A percentile compares a stretch with the other conserved stretches of the same genome.
These are phyloP conservation scores for Urocitellus parryii DNA, from an alignment of 2,113 vertebrate genomes.

Conservation along the genomic window DNA sequence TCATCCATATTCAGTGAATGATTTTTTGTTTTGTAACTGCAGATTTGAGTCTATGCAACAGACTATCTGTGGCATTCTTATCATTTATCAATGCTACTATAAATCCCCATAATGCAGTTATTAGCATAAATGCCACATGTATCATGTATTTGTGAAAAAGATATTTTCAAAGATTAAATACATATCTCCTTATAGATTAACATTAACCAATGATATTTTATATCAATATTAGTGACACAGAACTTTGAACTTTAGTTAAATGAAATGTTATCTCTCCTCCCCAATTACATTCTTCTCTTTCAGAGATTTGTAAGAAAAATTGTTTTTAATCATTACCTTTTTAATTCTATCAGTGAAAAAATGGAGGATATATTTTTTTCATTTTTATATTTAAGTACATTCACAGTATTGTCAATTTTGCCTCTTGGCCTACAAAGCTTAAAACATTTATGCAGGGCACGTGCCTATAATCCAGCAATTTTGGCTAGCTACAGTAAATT, in stretches of 20 bases:
- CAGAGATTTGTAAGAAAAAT: background rate
- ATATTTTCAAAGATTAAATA: slow-evolving; percentile 49
- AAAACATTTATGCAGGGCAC: background rate
- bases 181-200: background rate
- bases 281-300: background rate
- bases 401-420: background rate
- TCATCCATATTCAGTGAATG: background rate
- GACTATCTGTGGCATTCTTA: background rate
- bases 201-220: slow-evolving; percentile 46
- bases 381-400: background rate
- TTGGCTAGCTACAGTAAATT: too few relatives aligned
- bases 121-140: background rate
- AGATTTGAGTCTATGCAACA: background rate
- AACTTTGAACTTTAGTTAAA: slow-evolving; percentile 24
- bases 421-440: background rate
- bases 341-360: background rate
- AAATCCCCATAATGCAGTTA: slow-evolving; percentile 10
- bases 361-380: background rate
- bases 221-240: background rate
- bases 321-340: background rate
- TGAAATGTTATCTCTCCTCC: background rate
- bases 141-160: background rate
- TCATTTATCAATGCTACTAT: background rate
- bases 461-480: too few relatives aligned
- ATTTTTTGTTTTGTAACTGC: background rate